Evolutionary conservation across 37 sponge, comb jelly and placozoan genomes (phyloP).

Genomic region (Chondrilla cf. caribensis): DNA sequence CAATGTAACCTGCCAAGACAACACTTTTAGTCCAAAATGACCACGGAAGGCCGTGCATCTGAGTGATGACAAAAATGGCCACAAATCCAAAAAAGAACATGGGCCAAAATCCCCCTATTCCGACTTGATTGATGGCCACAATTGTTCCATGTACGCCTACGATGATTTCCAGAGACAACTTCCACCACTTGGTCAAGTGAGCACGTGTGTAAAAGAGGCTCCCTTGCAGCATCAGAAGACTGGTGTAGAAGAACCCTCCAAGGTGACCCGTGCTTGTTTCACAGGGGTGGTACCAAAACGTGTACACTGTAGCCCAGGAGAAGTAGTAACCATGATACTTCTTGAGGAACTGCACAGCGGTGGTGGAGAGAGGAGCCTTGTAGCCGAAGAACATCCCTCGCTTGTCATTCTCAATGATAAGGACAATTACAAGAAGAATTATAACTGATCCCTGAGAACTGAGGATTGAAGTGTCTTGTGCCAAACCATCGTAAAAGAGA

Average conservation of each 20-base stretch:
- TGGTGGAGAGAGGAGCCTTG: constrained; percentile 6
- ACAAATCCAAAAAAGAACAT: constrained; percentile 32
- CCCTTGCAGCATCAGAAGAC: no score
- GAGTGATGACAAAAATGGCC: constrained; percentile 36
- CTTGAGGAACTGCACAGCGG: constrained; percentile 1
- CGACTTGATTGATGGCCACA: no score
- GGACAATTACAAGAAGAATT: constrained; percentile 13
- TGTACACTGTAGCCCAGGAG: constrained; percentile 40
- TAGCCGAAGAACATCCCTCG: constrained; percentile 21
- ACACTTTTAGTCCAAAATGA: not conserved
- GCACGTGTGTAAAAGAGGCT: no score
- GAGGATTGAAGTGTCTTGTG: constrained; percentile 4
- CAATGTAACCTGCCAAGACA: not conserved
- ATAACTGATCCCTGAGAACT: constrained; percentile 2
- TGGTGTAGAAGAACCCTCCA: constrained; percentile 28
- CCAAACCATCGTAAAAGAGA: constrained; percentile 24
- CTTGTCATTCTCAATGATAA: constrained; percentile 34
- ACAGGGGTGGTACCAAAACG: constrained; percentile 33
- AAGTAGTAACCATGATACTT: constrained; percentile 43
- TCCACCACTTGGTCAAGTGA: no score
- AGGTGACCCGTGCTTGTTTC: constrained; percentile 29
- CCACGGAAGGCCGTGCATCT: constrained; percentile 22
- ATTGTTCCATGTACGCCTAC: no score
- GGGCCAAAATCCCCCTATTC: no score
- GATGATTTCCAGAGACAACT: no score